Evolutionary conservation across 1,140 invertebrate species (phyloP), one percentile per base, ranked within the genome.

Genomic region (Drosophila pseudoananassae): DNA sequence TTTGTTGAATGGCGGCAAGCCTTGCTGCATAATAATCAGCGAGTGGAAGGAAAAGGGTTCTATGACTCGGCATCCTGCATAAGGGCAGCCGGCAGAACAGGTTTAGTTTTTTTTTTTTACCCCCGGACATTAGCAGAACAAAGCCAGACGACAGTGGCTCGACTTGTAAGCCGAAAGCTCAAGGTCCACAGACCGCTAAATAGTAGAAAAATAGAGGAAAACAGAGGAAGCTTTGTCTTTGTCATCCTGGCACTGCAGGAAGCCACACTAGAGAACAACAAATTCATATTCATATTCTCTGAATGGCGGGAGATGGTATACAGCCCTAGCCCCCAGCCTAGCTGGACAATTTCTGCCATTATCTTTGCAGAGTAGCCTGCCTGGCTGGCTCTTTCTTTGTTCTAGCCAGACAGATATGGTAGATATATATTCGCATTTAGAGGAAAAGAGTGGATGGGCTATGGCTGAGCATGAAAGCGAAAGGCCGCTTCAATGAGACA

Each of bases 181-280:
- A 82, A 74, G 78, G 73, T 81, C 73, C 57, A 75, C 52, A 76
- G 63, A 76, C 72, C 54, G 72, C 73, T 75, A 59, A 59, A 66
- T 40, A 68, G 38, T 29, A 15, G 38, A 20, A 51, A 51, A 31
- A 31, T 20, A 33, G 29, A n/a, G n/a, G n/a, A 36, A n/a, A 17
- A 33, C 38, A 38, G 49, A 29, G 46, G 55, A 23, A 38, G 64
- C 61, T 76, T 76, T 76, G 60, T 55, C 59, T 68, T 75, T 59
- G 52, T 66, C 71, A 45, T 45, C 45, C 33, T 55, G 50, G 47
- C 31, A 38, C 71, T 52, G 71, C 70, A 76, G 60, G 54, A 76
- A 76, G 71, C 61, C 12, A 4, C 31, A 2, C 1, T 49, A 55
- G 50, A 75, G 49, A 53, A 63, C 53, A 64, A 65, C 47, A 49